Conservation (phyloP, 2,113 vertebrate species). For the Coptodon rendalli region DNA sequence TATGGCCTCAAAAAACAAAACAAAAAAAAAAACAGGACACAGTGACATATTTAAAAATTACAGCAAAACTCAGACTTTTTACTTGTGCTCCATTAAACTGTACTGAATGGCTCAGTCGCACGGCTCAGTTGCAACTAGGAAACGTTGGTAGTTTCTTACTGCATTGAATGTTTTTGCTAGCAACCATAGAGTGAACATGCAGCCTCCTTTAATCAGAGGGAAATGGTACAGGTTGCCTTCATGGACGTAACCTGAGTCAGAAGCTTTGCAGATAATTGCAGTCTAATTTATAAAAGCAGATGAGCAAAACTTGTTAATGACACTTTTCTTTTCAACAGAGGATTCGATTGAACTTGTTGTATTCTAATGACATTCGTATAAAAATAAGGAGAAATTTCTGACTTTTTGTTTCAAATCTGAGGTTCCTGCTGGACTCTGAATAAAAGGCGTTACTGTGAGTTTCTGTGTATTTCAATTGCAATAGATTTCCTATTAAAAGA, state of each 20-base stretch:
- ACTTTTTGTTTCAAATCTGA: background rate
- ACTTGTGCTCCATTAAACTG: background rate
- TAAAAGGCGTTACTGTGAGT: background rate
- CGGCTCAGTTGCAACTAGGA: background rate
- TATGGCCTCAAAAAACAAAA: background rate
- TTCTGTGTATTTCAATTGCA: background rate
- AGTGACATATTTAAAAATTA: background rate
- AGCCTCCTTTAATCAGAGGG: background rate
- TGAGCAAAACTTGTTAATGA: background rate
- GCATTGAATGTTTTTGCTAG: background rate
- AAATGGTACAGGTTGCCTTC: background rate
- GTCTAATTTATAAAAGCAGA: background rate
- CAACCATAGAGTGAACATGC: background rate
- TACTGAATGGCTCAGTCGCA: background rate
- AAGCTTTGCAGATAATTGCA: background rate
- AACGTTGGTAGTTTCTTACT: background rate
- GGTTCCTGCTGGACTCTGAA: background rate
- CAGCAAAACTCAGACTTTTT: background rate
- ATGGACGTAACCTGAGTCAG: background rate
- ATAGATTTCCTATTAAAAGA: background rate
- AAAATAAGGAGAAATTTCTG: background rate
- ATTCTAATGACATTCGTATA: background rate
- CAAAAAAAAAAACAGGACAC: background rate
- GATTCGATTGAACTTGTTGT: background rate
- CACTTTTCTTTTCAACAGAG: background rate